Evolutionary conservation across 2,888 invertebrate species (phyloP), one percentile per base, ranked within the genome.

Genomic region (Harpagoxenus sublaevis): DNA sequence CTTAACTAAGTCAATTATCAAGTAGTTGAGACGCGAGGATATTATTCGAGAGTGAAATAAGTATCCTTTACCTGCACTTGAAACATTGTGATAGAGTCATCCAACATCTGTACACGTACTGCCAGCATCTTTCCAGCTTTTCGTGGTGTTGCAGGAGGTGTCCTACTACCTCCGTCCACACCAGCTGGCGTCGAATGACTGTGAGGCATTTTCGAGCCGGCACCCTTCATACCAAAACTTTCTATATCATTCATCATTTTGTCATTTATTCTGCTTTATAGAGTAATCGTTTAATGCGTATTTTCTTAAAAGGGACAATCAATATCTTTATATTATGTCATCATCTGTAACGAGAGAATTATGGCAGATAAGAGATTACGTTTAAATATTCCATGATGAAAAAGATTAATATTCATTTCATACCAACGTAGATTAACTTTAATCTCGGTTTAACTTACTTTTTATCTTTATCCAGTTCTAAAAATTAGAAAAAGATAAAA

Each of bases 71-170:
- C 98, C 97, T 98, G 98, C 91, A 98, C 97, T 97, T 98, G 98
- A 95, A 98, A 98, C 96, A 98, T 97, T 91, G 98, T 98, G 94
- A 98, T 96, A 77, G 97, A 97, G 95, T 98, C 98, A 95, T 98
- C 98, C 90, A 98, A 96, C 98, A 98, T 98, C 95, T 98, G 98
- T 82, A 98, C 97, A 91, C 98, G 96, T 88, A 98, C 97, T 79
- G 98, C 98, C 88, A 98, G 96, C 97, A 98, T 98, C 95, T 98
- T 98, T 94, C 98, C 98, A 92, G 97, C 97, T 93, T 98, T 98
- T 93, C 97, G 97, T 81, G 97, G 98, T 90, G 98, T 97, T 90
- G 97, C 96, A 77, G 98, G 97, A 85, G 97, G 97, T 88, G 98
- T 97, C 87, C 97, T 96, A 88, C 96, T 95, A 84, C 97, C 97